A percentile compares a stretch with the other conserved stretches of the same genome.
Conservation (phyloP, 2,113 vertebrate species). For the Rhinopomastus cyanomelas region DNA sequence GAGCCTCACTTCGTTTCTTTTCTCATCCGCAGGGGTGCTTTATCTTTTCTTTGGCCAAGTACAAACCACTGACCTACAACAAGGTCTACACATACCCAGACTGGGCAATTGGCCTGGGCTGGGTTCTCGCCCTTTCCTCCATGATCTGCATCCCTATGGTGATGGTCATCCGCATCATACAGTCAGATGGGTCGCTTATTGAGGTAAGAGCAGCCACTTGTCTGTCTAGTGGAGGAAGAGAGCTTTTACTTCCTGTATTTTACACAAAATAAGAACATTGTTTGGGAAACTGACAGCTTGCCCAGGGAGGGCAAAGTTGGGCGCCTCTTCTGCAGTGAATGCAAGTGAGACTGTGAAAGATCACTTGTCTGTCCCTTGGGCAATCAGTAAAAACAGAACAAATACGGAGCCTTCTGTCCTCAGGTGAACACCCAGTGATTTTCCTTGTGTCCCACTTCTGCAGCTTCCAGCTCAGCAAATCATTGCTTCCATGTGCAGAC, state of each 20-base stretch:
- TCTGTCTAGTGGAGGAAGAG: neutral
- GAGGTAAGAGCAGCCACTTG: conserved; percentile 78
- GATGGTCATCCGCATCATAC: conserved; percentile 90
- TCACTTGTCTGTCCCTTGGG: conserved; percentile 19
- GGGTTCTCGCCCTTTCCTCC: conserved; percentile 91
- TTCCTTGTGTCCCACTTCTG: neutral
- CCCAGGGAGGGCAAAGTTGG: neutral
- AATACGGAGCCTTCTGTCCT: neutral
- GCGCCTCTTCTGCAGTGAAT: neutral
- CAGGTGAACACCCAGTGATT: neutral
- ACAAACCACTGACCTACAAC: conserved; percentile 96
- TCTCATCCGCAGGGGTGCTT: conserved; percentile 88
- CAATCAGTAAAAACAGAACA: conserved; percentile 20
- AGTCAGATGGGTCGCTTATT: conserved; percentile 89
- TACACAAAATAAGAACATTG: neutral
- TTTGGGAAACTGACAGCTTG: neutral
- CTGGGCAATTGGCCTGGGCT: conserved; percentile 95
- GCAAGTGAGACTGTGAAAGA: conserved; percentile 1
- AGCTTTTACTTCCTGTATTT: neutral
- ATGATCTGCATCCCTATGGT: conserved; percentile 98
- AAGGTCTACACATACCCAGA: conserved; percentile 92
- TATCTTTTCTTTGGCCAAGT: conserved; percentile 95
- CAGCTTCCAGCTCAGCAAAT: neutral
- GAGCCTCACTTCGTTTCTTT: conserved; percentile 2
- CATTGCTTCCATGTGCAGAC: neutral